A percentile compares a stretch with the other conserved stretches of the same genome.
These are phyloP conservation scores for Lophotis ruficrista DNA, from an alignment of 2,113 vertebrate genomes.

Conservation along the genomic window DNA sequence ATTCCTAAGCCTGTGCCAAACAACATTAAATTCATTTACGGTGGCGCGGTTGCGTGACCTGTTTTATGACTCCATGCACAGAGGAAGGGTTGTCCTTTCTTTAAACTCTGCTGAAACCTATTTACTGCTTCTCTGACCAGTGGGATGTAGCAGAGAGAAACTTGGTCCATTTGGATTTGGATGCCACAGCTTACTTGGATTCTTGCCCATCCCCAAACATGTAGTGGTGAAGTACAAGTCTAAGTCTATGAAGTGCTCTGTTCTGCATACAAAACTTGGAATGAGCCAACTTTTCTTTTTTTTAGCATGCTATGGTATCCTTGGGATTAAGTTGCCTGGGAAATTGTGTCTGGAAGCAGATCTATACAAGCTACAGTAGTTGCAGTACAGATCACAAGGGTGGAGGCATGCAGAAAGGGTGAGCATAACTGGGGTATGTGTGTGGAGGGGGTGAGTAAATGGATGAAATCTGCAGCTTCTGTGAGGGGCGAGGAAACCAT, in stretches of 20 bases:
- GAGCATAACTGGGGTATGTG: accelerated
- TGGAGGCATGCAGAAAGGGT: neutral
- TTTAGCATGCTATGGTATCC: neutral
- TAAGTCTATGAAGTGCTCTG: neutral
- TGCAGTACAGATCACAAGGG: accelerated
- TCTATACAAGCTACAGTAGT: neutral
- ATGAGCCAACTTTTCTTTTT: neutral
- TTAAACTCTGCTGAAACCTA: neutral
- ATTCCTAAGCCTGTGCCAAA: slow-evolving; percentile 15
- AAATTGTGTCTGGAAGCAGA: neutral
- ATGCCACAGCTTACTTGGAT: neutral
- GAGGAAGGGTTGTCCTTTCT: neutral
- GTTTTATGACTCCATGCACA: neutral
- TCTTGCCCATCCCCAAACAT: neutral
- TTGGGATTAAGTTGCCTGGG: neutral
- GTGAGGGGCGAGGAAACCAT: neutral
- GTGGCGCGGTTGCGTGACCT: neutral
- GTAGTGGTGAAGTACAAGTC: neutral
- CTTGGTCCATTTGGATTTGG: neutral
- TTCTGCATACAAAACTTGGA: neutral
- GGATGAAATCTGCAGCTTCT: neutral
- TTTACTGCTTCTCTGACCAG: neutral
- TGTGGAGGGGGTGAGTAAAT: neutral
- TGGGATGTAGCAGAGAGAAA: neutral
- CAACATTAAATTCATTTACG: slow-evolving; percentile 13